Evolutionary conservation across 2,797 vertebrate genomes (phyloP).

Genomic region (Anisognathus igniventris): DNA sequence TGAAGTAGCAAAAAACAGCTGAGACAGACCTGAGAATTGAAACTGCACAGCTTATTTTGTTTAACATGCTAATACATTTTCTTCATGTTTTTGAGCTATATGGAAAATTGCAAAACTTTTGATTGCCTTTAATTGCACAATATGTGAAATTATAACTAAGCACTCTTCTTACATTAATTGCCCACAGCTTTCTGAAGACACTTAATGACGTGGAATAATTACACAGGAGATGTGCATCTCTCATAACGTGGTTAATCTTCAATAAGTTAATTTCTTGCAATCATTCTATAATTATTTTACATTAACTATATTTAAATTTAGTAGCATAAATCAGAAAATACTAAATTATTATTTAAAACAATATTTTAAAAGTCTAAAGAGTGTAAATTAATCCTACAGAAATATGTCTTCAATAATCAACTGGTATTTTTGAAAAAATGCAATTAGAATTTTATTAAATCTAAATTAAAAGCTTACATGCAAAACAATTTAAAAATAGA

Average conservation of each 20-base stretch:
- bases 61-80: not conserved
- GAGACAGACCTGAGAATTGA: not conserved
- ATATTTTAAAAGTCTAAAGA: slow-evolving; percentile 23
- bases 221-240: not conserved
- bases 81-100: not conserved
- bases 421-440: not conserved
- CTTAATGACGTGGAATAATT: not conserved
- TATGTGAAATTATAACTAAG: not conserved
- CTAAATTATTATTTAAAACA: slow-evolving; percentile 25
- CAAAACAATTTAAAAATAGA: slow-evolving; percentile 60
- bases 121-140: not conserved
- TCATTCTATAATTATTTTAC: not conserved
- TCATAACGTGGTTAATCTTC: not conserved
- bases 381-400: slow-evolving; percentile 26
- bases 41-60: not conserved
- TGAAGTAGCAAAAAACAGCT: not conserved
- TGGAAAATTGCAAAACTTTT: not conserved
- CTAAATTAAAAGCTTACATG: slow-evolving; percentile 60
- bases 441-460: slow-evolving; percentile 62
- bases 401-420: slow-evolving; percentile 56
- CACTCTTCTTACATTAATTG: not conserved
- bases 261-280: not conserved
- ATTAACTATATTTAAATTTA: slow-evolving; percentile 6
- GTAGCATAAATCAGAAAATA: slow-evolving; percentile 29
- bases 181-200: not conserved